Evolutionary conservation across 1,140 invertebrate genomes (phyloP).

Genomic region (Tetranychus urticae): DNA sequence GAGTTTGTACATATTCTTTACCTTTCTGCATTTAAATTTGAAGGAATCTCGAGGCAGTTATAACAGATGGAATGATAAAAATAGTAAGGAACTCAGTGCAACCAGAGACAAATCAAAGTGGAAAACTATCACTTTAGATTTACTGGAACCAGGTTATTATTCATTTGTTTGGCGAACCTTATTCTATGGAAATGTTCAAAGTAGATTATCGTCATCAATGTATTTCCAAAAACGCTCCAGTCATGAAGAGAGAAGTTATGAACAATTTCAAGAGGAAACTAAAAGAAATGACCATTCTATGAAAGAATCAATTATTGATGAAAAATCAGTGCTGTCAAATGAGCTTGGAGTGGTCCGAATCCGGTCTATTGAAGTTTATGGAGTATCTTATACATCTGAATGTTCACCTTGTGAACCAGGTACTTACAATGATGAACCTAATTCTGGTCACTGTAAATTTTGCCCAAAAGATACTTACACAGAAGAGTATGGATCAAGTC

Average conservation of each 20-base stretch:
- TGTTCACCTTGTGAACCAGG: conserved; percentile 31
- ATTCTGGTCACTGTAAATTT: conserved; percentile 23
- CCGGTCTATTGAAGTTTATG: conserved; percentile 17
- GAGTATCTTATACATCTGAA: conserved; percentile 32
- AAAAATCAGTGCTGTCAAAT: not conserved
- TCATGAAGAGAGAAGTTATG: no score
- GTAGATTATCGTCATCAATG: not conserved
- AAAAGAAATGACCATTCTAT: not conserved
- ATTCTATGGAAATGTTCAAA: not conserved
- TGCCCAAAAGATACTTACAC: conserved; percentile 25
- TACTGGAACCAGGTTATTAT: conserved; percentile 3
- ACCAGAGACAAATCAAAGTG: conserved; percentile 5
- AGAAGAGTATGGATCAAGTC: conserved; percentile 21
- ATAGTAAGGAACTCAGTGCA: not conserved
- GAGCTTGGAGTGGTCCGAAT: conserved; percentile 2
- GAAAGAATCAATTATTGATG: not conserved
- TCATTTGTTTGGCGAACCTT: conserved; percentile 3
- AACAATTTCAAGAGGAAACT: no score
- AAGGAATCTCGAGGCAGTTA: not conserved
- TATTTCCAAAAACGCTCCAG: not conserved
- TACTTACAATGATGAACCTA: conserved; percentile 23
- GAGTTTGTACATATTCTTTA: conserved; percentile 1
- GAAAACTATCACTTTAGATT: not conserved
- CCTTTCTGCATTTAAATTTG: conserved; percentile 4
- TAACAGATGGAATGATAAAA: not conserved